phyloP scores from a whole-genome alignment of 2,797 vertebrate species.

The Clamator glandarius region DNA sequence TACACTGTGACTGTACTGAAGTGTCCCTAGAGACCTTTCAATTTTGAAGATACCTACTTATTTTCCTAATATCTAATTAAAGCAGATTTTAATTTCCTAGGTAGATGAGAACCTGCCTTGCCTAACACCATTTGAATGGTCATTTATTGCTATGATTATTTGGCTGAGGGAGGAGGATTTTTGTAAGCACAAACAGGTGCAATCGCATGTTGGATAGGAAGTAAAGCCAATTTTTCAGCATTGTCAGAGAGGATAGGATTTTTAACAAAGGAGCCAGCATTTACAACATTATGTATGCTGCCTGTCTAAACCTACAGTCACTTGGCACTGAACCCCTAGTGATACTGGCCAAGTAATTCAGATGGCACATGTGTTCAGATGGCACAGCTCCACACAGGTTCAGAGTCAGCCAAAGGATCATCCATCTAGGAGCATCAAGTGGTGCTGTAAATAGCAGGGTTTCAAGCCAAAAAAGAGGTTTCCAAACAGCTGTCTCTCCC shows the following conservation, averaged over 20 bases:
- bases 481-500: conserved; percentile 46
- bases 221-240: conserved; percentile 34
- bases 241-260: conserved; percentile 13
- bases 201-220: conserved; percentile 11
- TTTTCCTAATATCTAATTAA: neutral
- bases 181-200: conserved; percentile 45
- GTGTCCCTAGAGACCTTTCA: neutral
- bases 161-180: neutral
- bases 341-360: conserved; percentile 65
- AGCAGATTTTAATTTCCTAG: neutral
- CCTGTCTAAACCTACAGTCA: conserved; percentile 60
- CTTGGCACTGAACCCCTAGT: conserved; percentile 23
- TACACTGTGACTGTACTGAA: neutral
- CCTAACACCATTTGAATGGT: neutral
- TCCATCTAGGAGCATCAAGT: conserved; percentile 45
- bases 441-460: neutral
- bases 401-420: conserved; percentile 59
- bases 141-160: neutral
- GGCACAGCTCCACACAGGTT: conserved; percentile 52
- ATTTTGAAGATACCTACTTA: neutral
- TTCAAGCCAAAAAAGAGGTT: conserved; percentile 48
- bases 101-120: neutral
- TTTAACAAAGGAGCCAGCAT: conserved; percentile 28
- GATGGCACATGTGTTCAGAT: conserved; percentile 71
- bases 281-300: conserved; percentile 66